phyloP scores from a whole-genome alignment of 2,113 vertebrate genomes.

The Brachypodius melanocephalos region DNA sequence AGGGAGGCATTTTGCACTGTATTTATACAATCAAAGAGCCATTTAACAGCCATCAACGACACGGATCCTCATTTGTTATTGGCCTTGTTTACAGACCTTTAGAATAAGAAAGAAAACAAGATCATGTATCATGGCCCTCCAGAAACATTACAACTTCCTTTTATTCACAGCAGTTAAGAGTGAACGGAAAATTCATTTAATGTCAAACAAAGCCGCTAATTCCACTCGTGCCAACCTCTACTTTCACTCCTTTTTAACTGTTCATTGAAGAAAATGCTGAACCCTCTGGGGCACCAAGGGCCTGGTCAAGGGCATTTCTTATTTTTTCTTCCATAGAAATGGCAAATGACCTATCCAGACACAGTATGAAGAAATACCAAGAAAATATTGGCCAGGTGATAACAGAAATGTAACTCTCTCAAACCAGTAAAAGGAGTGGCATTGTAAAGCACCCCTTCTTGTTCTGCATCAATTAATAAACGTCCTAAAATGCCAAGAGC shows the following conservation, averaged over 20 bases:
- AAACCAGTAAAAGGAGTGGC: not conserved
- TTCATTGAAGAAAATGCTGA: conserved; percentile 45
- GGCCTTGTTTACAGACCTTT: not conserved
- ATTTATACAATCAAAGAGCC: not conserved
- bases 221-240: conserved; percentile 3
- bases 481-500: not conserved
- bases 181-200: conserved; percentile 12
- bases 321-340: not conserved
- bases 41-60: not conserved
- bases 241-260: conserved; percentile 26
- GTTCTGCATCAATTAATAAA: not conserved
- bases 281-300: not conserved
- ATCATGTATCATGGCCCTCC: conserved; percentile 20
- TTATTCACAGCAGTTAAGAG: conserved; percentile 7
- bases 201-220: not conserved
- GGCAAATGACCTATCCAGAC: not conserved
- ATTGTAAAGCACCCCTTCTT: not conserved
- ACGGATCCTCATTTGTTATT: not conserved
- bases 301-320: not conserved
- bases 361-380: not conserved
- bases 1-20: not conserved
- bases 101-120: conserved; percentile 36
- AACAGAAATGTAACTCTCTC: not conserved
- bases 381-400: not conserved
- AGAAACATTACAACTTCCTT: conserved; percentile 41